phyloP scores from a whole-genome alignment of 2,113 vertebrate genomes.

The Misgurnus anguillicaudatus region DNA sequence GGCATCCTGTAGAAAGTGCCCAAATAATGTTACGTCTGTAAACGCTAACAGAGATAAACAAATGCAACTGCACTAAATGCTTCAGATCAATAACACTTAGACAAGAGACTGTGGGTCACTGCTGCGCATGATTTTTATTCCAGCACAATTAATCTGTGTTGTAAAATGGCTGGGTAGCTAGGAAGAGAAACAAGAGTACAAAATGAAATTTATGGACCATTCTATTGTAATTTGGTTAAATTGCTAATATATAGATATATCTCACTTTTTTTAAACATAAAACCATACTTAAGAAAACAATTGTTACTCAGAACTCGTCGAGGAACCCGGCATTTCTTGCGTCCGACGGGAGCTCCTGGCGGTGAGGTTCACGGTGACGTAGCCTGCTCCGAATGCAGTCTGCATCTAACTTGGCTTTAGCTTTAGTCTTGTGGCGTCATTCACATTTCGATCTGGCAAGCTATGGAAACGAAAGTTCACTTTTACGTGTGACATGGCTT shows the following conservation, averaged over 20 bases:
- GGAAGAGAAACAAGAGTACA: constrained; percentile 75
- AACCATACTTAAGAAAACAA: constrained; percentile 69
- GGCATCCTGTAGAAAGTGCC: too few species aligned
- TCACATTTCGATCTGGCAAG: constrained; percentile 51
- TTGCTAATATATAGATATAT: constrained; percentile 62
- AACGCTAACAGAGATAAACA: background rate
- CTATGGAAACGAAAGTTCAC: constrained; percentile 41
- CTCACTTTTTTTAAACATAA: constrained; percentile 64
- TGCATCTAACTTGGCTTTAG: constrained; percentile 38
- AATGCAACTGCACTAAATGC: constrained; percentile 32
- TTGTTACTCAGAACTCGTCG: constrained; percentile 40
- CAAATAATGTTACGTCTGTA: background rate
- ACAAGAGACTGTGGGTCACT: constrained; percentile 32
- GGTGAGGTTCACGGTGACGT: constrained; percentile 30
- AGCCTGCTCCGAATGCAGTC: constrained; percentile 46
- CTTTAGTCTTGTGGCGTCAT: constrained; percentile 47
- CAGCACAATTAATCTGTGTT: constrained; percentile 75
- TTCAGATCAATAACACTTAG: constrained; percentile 45
- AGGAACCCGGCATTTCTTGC: constrained; percentile 55
- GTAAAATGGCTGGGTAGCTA: constrained; percentile 78
- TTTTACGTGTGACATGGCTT: constrained; percentile 35
- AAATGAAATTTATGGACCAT: constrained; percentile 77
- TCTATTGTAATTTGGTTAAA: constrained; percentile 73
- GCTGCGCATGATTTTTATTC: constrained; percentile 74
- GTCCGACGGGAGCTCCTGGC: constrained; percentile 53